Base-by-base conservation (phyloP, 2,888 invertebrate genomes). In the Parnassius glacialis region DNA sequence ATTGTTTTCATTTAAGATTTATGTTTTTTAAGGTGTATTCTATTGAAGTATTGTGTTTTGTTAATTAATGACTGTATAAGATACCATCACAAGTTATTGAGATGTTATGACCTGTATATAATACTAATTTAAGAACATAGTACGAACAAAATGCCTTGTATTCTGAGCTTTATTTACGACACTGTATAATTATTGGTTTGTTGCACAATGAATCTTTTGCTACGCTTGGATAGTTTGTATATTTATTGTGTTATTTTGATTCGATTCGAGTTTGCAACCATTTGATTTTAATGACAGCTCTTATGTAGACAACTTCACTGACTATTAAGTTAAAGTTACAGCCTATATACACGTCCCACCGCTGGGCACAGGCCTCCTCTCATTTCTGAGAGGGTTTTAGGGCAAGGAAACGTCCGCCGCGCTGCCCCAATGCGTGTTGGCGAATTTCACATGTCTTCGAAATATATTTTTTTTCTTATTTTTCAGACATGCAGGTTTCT, bases 81-180 rank as follows among this genome's bases (percentile, higher is more conserved):
- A 52, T 52, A 53, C 47, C 41, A 43, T 43, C 54, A 58, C 58
- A 47, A 64, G 47, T 59, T 43, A 56, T 54, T 57, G 58, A 55
- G 48, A 53, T 5, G 41, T 13, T 52, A 11, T 34, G 20, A 20
- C 25, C 9, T 7, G 11, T n/a, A 44, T 53, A 43, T 58, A 53
- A 44, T 59, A 52, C 41, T 64, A 59, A 65, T 57, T 62, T 57
- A 64, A 62, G 52, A 48, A 54, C 62, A 57, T 55, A 55, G 42
- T 48, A 61, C 11, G 47, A 68, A 74, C 71, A 70, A 68, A 69
- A 70, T 70, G 73, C 73, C 72, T 76, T 74, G 68, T 68, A 63
- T 56, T 72, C 65, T 65, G 68, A 74, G 74, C 76, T 78, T 75
- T 75, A 74, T 72, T 75, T 71, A 60, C 43, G 16, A 16, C 69